Evolutionary conservation across 2,888 invertebrate species (phyloP).

Genomic region (Pilophorus perplexus): DNA sequence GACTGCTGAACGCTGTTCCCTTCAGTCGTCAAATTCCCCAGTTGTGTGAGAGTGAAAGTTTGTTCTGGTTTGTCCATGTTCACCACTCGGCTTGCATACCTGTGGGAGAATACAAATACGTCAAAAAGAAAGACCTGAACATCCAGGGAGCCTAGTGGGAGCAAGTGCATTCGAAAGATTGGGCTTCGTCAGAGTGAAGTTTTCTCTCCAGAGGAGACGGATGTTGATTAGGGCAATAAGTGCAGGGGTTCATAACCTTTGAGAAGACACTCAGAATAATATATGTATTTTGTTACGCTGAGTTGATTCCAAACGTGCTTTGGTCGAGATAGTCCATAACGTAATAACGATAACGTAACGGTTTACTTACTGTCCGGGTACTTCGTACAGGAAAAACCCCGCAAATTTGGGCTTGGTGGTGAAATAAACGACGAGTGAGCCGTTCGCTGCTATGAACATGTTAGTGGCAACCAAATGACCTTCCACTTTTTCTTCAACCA

Average conservation of each 20-base stretch:
- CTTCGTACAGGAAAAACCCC: constrained; percentile 39
- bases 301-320: too few species aligned
- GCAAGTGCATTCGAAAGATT: too few species aligned
- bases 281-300: too few species aligned
- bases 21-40: constrained; percentile 25
- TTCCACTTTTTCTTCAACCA: constrained; percentile 35
- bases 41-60: constrained; percentile 21
- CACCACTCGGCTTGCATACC: constrained; percentile 25
- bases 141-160: too few species aligned
- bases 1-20: constrained; percentile 33
- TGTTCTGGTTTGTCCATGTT: constrained; percentile 37
- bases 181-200: too few species aligned
- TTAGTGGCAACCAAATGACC: constrained; percentile 37
- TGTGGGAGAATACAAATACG: constrained; percentile 14
- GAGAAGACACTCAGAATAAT: too few species aligned
- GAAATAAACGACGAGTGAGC: constrained; percentile 42
- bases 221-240: too few species aligned
- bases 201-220: too few species aligned
- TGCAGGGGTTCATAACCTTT: too few species aligned
- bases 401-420: constrained; percentile 41
- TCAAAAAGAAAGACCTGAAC: too few species aligned
- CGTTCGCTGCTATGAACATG: constrained; percentile 42
- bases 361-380: constrained; percentile 39
- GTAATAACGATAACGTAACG: too few species aligned
- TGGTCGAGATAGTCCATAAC: too few species aligned